Evolutionary conservation across 2,797 vertebrate genomes (phyloP), one percentile per base, ranked within the genome.

Genomic region (Siniperca obscura): DNA sequence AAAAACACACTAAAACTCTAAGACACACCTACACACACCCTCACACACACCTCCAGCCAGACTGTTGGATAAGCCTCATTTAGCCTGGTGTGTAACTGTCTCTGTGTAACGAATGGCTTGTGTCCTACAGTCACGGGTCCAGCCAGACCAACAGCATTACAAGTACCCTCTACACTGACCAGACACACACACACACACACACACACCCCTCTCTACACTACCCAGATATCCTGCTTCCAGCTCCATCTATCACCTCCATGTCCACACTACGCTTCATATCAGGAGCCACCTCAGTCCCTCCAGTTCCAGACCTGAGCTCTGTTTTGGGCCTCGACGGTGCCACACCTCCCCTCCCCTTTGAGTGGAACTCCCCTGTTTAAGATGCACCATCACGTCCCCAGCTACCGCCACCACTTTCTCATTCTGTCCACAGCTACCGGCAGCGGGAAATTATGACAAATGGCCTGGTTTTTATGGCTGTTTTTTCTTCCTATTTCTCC

Each of bases 401-500:
- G 81, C 87, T 70, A 77, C 90, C 19, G 61, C 81, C 80, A 52
- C 83, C 87, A 65, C 88, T 91, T 87, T 92, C 82, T 93, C 93
- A 93, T 94, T 94, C 90, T 90, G 88, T 93, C 92, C 88, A 83
- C 80, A 76, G 90, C 90, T 93, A 89, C 90, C 83, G 86, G 89
- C 89, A 66, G 78, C 40, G 85, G 93, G 90, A 94, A 95, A 95
- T 91, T 62, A 92, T 94, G 94, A 95, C 92, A 92, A 93, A 95
- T 90, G 82, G 67, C 75, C 71, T 71, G 30, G 2, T 88, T 89
- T 91, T 92, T 87, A 88, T 76, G 50, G 57, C 59, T 83, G 73
- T 91, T 90, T 89, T 90, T 91, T 87, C 69, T 90, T 90, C 82
- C 83, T 57, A 65, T 87, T 92, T 90, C 83, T 89, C 79, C 83